Conservation (phyloP, 2,797 vertebrate species). For the Hirundo rustica region DNA sequence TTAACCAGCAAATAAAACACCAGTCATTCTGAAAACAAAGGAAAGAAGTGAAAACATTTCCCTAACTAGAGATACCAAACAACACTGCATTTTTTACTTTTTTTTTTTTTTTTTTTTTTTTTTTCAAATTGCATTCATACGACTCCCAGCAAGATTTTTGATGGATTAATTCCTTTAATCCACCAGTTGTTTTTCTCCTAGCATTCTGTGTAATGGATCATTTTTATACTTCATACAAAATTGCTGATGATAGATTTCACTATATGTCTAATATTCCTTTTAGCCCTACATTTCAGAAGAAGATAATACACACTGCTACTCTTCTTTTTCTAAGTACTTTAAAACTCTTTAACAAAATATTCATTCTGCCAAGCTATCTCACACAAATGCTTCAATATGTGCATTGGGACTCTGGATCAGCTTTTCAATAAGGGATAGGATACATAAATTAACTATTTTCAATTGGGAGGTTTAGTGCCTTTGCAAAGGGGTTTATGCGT, state of each 20-base stretch:
- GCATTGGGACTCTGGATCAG: background rate
- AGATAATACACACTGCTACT: background rate
- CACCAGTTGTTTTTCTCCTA: background rate
- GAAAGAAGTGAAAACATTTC: background rate
- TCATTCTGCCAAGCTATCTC: background rate
- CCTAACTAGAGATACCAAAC: background rate
- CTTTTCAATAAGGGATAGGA: background rate
- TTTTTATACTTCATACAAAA: slow-evolving; percentile 27
- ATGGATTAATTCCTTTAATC: slow-evolving; percentile 54
- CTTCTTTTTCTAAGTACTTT: slow-evolving; percentile 29
- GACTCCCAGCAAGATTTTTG: slow-evolving; percentile 15
- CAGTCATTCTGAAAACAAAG: background rate
- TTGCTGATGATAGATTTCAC: slow-evolving; percentile 37
- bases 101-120: background rate
- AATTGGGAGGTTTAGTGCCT: background rate
- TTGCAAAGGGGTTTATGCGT: background rate
- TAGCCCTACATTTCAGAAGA: background rate
- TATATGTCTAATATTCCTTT: background rate
- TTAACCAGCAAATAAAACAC: background rate
- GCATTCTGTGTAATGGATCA: background rate
- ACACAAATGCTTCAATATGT: background rate
- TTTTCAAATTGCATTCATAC: background rate
- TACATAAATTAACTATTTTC: background rate
- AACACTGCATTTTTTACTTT: background rate
- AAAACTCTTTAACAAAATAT: slow-evolving; percentile 36